Evolutionary conservation across 2,113 vertebrate genomes (phyloP).

Genomic region (Gallinago jamesoni): DNA sequence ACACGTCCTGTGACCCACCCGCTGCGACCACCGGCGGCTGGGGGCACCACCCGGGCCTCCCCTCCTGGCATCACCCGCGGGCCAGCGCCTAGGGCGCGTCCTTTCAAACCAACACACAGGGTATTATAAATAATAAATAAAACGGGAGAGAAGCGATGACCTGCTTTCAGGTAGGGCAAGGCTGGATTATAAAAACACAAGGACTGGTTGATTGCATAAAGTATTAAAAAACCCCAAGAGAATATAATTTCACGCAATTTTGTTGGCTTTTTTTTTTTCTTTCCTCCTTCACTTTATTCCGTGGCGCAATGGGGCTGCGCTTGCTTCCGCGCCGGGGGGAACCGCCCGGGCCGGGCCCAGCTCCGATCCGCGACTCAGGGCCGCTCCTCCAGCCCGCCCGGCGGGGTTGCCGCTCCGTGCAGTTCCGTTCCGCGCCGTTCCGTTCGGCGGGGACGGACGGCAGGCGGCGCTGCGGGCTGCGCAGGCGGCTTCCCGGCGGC

Average conservation of each 20-base stretch:
- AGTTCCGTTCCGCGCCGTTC: no score
- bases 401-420: no score
- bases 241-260: rapidly evolving
- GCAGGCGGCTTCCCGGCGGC: not conserved
- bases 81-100: rapidly evolving
- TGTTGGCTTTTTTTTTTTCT: no score
- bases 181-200: not conserved
- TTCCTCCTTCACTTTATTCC: rapidly evolving
- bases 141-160: rapidly evolving
- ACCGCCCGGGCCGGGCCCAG: not conserved
- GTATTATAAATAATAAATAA: no score
- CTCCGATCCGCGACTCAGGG: not conserved
- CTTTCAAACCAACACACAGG: no score
- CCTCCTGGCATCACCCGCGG: not conserved
- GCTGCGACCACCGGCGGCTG: rapidly evolving
- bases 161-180: not conserved
- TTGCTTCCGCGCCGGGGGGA: no score
- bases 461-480: slow-evolving; percentile 21
- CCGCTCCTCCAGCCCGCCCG: not conserved
- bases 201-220: rapidly evolving
- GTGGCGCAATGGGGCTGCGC: rapidly evolving
- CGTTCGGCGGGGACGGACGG: not conserved
- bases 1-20: rapidly evolving
- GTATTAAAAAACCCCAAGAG: not conserved
- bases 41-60: rapidly evolving